Evolutionary conservation across 2,888 invertebrate species (phyloP), one percentile per base, ranked within the genome.

Genomic region (Eupeodes latifasciatus): DNA sequence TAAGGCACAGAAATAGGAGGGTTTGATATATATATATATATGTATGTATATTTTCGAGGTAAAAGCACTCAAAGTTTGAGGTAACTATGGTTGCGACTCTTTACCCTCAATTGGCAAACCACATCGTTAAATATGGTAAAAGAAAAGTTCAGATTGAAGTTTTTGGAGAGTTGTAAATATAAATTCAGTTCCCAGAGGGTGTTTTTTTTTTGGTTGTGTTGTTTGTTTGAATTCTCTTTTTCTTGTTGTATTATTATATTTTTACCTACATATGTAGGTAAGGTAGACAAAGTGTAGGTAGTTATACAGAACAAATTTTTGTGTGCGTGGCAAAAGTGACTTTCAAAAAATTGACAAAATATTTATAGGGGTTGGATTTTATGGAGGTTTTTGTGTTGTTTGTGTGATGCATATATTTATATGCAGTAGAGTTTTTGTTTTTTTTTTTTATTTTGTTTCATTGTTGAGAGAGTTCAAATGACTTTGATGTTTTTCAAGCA

Each of bases 81-180:
- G 86, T 86, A 86, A 72, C 82, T 79, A 82, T 86, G 81, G 86
- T 86, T 82, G 82, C 59, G 71, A 71, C 67, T 81, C 16, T 47
- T 44, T 47, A 51, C 69, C 82, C 82, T 74, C 81, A 81, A 81
- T 80, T 61, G 76, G 86, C n/a, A 67, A 81, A 57, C 87, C 87
- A 77, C 87, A 79, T 87, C 83, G 83, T 87, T 80, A 87, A 87
- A 81, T 87, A 81, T 66, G 75, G 76, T 19, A 55, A 67, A 74
- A 77, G 62, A 77, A 77, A 84, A 87, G 78, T 79, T 79, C 71
- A 57, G 47, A 72, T 72, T 72, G 59, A 72, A 59, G 72, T 72
- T 72, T 71, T 57, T 59, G 47, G 47, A 59, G 47, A 72, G 59
- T 47, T 59, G 57, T 34, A 66, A 66, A 66, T 66, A 49, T 49